Evolutionary conservation across 2,113 vertebrate species (phyloP).

Genomic region (Marmota monax): DNA sequence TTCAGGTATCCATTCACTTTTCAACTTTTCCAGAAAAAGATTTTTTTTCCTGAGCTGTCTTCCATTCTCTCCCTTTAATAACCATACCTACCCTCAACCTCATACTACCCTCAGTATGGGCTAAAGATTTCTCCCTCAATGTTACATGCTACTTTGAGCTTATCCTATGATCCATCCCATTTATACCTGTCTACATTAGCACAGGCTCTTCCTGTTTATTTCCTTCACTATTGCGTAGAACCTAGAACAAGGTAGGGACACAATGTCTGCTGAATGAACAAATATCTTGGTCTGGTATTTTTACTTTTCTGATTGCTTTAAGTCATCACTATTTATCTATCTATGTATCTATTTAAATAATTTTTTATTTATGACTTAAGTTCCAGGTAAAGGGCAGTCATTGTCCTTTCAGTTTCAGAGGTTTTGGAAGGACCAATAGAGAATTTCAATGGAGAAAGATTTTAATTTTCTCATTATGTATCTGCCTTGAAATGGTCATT

Average conservation of each 20-base stretch:
- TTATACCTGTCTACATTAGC: neutral
- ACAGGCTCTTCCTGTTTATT: neutral
- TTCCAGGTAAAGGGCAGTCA: constrained; percentile 10
- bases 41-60: too few relatives aligned
- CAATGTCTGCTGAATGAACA: neutral
- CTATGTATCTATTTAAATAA: too few relatives aligned
- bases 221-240: neutral
- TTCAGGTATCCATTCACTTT: neutral
- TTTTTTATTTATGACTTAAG: neutral
- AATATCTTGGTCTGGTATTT: neutral
- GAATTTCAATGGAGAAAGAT: neutral
- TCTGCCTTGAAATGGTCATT: neutral
- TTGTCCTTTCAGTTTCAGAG: neutral
- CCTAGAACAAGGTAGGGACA: neutral
- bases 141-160: neutral
- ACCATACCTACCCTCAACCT: neutral
- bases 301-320: neutral
- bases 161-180: neutral
- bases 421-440: neutral
- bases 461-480: neutral
- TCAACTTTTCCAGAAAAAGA: neutral
- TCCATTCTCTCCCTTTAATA: neutral
- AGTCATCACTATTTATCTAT: neutral
- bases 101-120: neutral
- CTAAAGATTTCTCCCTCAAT: neutral